Base-by-base conservation (phyloP, 2,113 vertebrate genomes). In the Plecotus auritus region DNA sequence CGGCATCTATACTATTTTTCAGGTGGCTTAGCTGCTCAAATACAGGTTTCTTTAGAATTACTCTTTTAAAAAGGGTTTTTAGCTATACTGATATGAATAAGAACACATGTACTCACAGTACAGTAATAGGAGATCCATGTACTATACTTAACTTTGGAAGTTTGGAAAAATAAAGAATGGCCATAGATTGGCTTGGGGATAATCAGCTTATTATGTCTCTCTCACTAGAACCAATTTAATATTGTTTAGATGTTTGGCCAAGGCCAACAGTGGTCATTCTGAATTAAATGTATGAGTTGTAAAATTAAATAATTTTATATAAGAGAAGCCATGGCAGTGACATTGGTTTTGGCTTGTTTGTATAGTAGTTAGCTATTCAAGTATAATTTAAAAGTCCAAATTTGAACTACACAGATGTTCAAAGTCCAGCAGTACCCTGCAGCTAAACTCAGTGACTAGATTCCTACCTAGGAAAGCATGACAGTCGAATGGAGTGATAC, bases 331-430 rank as follows among this genome's bases (percentile, higher is more conserved):
- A 73, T 42, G 18, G 12, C 70, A 40, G 51, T 56, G 2, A 86
- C n/a, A 49, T 92, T 92, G 14, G 13, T 89, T 77, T 90, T 77
- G 22, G 37, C 37, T 91, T 94, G 47, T 86, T 85, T 82, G n/a
- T 84, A 47, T 64, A 61, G 9, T 67, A 90, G 66, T 56, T 96
- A 89, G 72, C 59, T 86, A 51, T 61, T 91, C 32, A 94, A 14
- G 8, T 81, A 70, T 73, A 94, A 90, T 84, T n/a, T n/a, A n/a
- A n/a, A n/a, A n/a, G n/a, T n/a, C n/a, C n/a, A n/a, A n/a, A 3
- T 64, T 85, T 95, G 56, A 93, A 82, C 59, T 64, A 47, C 45
- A 72, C n/a, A 90, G 61, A 69, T 93, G 94, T 32, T 93, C 92
- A 93, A 94, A 95, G 93, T 93, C 45, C 80, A 94, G 4, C 30